These are phyloP conservation scores for Amphimedon queenslandica DNA, from an alignment of 37 sponge, comb jelly and placozoan genomes.

Conservation along the genomic window DNA sequence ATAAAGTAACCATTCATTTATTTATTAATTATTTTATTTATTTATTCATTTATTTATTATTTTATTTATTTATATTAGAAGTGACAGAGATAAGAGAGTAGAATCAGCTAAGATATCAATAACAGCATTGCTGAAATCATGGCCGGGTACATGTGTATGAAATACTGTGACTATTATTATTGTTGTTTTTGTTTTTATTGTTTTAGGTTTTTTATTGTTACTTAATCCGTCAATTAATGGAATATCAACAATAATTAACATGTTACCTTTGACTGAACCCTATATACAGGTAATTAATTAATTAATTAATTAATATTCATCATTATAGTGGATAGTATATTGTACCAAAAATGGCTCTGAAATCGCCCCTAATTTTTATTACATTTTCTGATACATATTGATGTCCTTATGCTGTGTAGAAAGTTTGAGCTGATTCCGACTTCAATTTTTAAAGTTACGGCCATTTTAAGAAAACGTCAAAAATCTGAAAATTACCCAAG, in stretches of 20 bases:
- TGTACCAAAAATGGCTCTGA: no score
- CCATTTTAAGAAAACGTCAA: no score
- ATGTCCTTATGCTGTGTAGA: no score
- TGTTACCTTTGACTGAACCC: slow-evolving; percentile 37
- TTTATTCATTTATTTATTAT: no score
- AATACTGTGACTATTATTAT: neutral
- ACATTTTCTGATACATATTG: no score
- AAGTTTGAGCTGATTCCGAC: no score
- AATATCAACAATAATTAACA: slow-evolving; percentile 24
- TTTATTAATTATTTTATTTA: neutral
- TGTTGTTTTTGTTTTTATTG: neutral
- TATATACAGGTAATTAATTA: slow-evolving; percentile 40
- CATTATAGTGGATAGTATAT: neutral
- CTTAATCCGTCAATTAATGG: slow-evolving; percentile 22
- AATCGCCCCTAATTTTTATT: no score
- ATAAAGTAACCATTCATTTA: no score
- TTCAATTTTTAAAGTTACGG: no score
- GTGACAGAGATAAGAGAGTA: slow-evolving; percentile 23
- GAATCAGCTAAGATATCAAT: slow-evolving; percentile 58
- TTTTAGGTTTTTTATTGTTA: slow-evolving; percentile 29
- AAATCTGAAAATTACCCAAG: no score
- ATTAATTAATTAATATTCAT: neutral
- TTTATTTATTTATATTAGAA: no score
- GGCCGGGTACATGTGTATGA: slow-evolving; percentile 48
- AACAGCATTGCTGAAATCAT: slow-evolving; percentile 53